A percentile compares a stretch with the other conserved stretches of the same genome.
These are phyloP conservation scores for Medauroidea extradentata DNA, from an alignment of 1,140 invertebrate species.

Conservation along the genomic window DNA sequence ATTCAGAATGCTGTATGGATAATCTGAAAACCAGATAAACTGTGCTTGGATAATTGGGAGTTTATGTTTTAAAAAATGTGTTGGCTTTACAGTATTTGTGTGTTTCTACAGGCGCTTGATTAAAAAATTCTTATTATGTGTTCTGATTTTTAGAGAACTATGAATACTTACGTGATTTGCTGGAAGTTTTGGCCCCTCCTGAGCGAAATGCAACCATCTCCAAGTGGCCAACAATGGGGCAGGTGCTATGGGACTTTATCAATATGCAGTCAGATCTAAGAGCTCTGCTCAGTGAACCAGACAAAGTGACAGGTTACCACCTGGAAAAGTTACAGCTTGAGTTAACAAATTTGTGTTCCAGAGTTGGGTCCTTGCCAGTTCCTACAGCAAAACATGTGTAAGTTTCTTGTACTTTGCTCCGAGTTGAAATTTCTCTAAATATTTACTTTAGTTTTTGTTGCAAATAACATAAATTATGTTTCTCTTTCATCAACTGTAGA, in stretches of 20 bases:
- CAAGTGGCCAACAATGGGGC: conserved; percentile 58
- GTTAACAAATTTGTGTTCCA: conserved; percentile 55
- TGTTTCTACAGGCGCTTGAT: too few relatives aligned
- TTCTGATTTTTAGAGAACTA: conserved; percentile 54
- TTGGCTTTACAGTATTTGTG: too few relatives aligned
- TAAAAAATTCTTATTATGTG: too few relatives aligned
- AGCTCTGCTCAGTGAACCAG: conserved; percentile 40
- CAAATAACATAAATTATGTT: too few relatives aligned
- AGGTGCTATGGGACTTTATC: conserved; percentile 65
- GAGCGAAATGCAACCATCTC: conserved; percentile 45
- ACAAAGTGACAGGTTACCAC: conserved; percentile 49
- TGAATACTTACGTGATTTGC: conserved; percentile 54
- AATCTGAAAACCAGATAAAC: too few relatives aligned
- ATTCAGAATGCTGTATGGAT: too few relatives aligned
- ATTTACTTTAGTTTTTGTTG: too few relatives aligned
- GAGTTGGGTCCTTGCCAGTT: conserved; percentile 57
- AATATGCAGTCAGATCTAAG: conserved; percentile 52
- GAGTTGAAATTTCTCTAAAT: too few relatives aligned
- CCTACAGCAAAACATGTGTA: conserved; percentile 58
- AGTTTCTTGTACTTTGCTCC: too few relatives aligned
- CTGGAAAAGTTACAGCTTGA: conserved; percentile 59
- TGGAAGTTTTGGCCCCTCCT: conserved; percentile 45
- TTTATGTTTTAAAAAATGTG: too few relatives aligned
- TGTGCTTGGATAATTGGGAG: too few relatives aligned
- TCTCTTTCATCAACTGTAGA: too few relatives aligned